Conservation (phyloP, 2,888 invertebrate species). For the Lutraria lutraria region DNA sequence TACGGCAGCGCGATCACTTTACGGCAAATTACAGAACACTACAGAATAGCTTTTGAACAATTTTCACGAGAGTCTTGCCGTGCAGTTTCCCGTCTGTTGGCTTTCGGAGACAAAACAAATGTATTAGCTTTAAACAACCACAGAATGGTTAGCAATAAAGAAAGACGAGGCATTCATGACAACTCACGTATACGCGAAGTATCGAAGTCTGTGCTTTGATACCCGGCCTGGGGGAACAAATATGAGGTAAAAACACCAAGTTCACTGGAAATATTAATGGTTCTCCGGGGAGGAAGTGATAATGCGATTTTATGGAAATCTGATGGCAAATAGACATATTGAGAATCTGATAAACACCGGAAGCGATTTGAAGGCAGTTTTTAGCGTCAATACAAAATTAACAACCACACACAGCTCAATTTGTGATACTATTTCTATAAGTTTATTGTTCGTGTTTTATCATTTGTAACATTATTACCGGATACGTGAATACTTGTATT, state of each 20-base stretch:
- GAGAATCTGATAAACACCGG: slow-evolving; percentile 25
- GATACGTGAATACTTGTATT: neutral
- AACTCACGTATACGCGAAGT: neutral
- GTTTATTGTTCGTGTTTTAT: slow-evolving; percentile 28
- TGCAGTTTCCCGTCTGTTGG: slow-evolving; percentile 50
- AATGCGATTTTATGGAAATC: slow-evolving; percentile 45
- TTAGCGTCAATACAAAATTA: slow-evolving; percentile 34
- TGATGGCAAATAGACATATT: slow-evolving; percentile 49
- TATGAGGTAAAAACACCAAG: slow-evolving; percentile 40
- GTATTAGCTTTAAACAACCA: slow-evolving; percentile 33
- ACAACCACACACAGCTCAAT: slow-evolving; percentile 16
- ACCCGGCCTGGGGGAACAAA: slow-evolving; percentile 28
- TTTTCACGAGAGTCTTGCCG: slow-evolving; percentile 24
- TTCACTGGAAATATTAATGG: slow-evolving; percentile 52
- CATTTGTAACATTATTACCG: slow-evolving; percentile 20
- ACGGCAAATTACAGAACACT: slow-evolving; percentile 62
- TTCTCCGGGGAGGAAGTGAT: slow-evolving; percentile 32
- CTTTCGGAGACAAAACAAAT: slow-evolving; percentile 26
- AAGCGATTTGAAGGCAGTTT: slow-evolving; percentile 35
- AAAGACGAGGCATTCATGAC: neutral
- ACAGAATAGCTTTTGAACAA: slow-evolving; percentile 35
- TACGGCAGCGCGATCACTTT: slow-evolving; percentile 54
- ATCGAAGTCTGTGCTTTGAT: slow-evolving; percentile 28
- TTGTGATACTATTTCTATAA: slow-evolving; percentile 30
- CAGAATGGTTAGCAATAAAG: slow-evolving; percentile 23